Percentiles rank a stretch among this genome's conserved stretches.
phyloP scores from a whole-genome alignment of 2,113 vertebrate genomes.

The Edolisoma coerulescens region DNA sequence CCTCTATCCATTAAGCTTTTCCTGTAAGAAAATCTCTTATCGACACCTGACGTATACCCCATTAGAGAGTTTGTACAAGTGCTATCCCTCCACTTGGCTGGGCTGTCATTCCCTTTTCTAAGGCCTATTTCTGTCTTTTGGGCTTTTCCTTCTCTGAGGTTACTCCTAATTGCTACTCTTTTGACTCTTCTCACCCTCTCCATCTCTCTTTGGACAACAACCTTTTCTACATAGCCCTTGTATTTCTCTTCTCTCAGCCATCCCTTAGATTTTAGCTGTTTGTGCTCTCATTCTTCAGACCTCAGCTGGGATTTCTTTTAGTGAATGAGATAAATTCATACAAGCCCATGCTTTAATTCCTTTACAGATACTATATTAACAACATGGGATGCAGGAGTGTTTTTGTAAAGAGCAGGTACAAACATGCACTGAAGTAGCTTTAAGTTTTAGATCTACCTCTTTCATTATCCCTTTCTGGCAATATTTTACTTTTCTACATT shows the following conservation, averaged over 20 bases:
- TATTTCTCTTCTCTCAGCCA: not conserved
- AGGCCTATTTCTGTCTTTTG: not conserved
- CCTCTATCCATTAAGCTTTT: not conserved
- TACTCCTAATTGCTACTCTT: not conserved
- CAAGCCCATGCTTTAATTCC: not conserved
- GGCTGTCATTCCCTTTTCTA: not conserved
- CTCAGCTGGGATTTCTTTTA: not conserved
- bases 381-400: not conserved
- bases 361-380: not conserved
- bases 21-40: not conserved
- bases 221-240: not conserved
- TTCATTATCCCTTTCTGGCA: not conserved
- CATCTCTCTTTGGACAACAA: not conserved
- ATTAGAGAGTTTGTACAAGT: not conserved
- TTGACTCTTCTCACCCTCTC: not conserved
- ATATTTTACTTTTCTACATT: not conserved
- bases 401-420: not conserved
- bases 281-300: not conserved
- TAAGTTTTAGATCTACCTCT: not conserved
- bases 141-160: not conserved
- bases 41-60: not conserved
- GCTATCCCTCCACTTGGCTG: not conserved
- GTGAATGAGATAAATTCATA: not conserved
- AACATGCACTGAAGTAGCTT: not conserved
- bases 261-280: not conserved